phyloP scores from a whole-genome alignment of 23 tunicate genomes.

The Trididemnum nubilum region DNA sequence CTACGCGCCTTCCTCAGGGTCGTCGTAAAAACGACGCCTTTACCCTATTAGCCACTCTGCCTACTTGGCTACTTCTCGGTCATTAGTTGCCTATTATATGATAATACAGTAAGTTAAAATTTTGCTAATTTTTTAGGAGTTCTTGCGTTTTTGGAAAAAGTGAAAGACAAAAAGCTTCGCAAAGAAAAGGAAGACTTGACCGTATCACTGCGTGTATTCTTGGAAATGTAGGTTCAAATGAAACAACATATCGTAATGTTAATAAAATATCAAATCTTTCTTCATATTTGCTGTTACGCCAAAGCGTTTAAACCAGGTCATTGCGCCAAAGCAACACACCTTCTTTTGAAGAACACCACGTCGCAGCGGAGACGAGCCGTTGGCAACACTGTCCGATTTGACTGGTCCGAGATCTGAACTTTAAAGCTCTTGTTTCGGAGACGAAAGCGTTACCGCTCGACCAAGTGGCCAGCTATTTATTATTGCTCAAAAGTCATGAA shows the following conservation, averaged over 20 bases:
- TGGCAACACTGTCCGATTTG: neutral
- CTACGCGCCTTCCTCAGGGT: too few species aligned
- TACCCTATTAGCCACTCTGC: too few species aligned
- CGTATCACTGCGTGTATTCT: neutral
- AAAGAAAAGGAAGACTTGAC: constrained; percentile 27
- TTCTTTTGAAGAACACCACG: neutral
- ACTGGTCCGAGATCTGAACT: neutral
- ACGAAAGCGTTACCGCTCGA: neutral
- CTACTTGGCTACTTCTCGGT: too few species aligned
- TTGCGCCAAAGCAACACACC: neutral
- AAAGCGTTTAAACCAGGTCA: neutral
- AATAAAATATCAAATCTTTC: neutral
- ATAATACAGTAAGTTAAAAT: neutral
- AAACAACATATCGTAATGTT: neutral
- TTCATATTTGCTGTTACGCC: neutral
- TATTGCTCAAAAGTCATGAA: too few species aligned
- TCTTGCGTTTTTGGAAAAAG: constrained; percentile 24
- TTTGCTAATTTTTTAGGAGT: constrained; percentile 7
- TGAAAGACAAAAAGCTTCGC: constrained; percentile 19
- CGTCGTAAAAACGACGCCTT: too few species aligned
- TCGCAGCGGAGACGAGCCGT: neutral
- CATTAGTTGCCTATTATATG: neutral
- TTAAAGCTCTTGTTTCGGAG: neutral
- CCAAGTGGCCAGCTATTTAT: too few species aligned
- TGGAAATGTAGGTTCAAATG: neutral